Conservation (phyloP, 2,888 invertebrate genomes). For the Mactromeris polynyma region DNA sequence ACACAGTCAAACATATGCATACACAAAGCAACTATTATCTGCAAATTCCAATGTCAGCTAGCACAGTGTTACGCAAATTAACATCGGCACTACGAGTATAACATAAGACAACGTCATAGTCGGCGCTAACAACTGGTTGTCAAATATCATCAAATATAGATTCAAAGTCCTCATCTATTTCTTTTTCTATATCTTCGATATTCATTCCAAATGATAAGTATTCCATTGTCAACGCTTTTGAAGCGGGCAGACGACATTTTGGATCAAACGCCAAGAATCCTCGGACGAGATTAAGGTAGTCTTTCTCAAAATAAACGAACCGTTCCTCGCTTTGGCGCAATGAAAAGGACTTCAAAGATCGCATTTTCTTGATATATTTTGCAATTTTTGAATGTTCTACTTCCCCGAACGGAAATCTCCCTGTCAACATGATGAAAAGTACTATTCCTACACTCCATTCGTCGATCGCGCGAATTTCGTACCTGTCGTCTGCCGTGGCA, state of each 20-base stretch:
- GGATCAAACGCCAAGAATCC: constrained; percentile 59
- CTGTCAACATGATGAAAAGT: constrained; percentile 65
- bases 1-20: no score
- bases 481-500: constrained; percentile 58
- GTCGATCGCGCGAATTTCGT: constrained; percentile 70
- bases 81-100: no score
- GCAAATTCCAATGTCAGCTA: no score
- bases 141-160: constrained; percentile 61
- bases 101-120: no score
- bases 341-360: constrained; percentile 52
- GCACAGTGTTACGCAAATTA: no score
- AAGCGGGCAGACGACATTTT: constrained; percentile 49
- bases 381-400: constrained; percentile 65
- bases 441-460: constrained; percentile 70
- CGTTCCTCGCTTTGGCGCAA: constrained; percentile 64
- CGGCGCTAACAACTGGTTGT: background rate
- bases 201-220: constrained; percentile 46
- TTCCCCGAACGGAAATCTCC: constrained; percentile 69
- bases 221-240: constrained; percentile 54
- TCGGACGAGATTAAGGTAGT: constrained; percentile 63
- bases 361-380: constrained; percentile 68
- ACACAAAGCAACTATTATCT: no score
- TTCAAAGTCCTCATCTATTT: constrained; percentile 67
- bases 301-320: constrained; percentile 60
- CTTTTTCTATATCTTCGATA: constrained; percentile 59